Evolutionary conservation across 53 echinoderm and acorn worm genomes (phyloP), one percentile per base, ranked within the genome.

Genomic region (Astropecten irregularis): DNA sequence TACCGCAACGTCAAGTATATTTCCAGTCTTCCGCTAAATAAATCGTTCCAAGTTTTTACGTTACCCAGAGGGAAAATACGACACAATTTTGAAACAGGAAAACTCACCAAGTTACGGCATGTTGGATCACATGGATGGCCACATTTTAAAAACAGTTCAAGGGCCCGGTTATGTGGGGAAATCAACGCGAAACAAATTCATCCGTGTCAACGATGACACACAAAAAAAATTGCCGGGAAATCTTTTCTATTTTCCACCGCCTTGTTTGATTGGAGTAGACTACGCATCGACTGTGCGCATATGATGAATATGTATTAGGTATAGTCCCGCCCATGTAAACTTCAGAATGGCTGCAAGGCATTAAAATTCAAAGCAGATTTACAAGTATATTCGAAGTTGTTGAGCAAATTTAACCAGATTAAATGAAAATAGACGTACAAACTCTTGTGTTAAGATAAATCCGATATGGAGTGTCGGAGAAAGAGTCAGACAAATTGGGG

Each of bases 181-280:
- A 52, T 54, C 73, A 8, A 55, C 53, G 35, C 35, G 54, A 37
- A 73, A 42, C 42, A 6, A 6, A 42, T 42, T 42, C 42, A 11
- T 42, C 6, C 6, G 42, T 6, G 6, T 21, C 38, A 40, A 34
- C 33, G n/a, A 53, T 0, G 14, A 21, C 2, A 52, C 73, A 54
- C 25, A 36, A 21, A 73, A 40, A 11, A 31, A 33, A 33, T 29
- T 52, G 52, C 73, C 73, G 73, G 53, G 53, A 73, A 73, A 55
- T 35, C 73, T 54, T 73, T 73, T 73, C 55, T 49, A 52, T 54
- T 73, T 73, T 73, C 11, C 73, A 36, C 73, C 73, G 73, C 73
- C 73, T 73, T 73, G 73, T 73, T 36, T 37, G 73, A 35, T 53
- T 21, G 3, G 21, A 37, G 29, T 66, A 20, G 20, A 33, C 40